A percentile compares a stretch with the other conserved stretches of the same genome.
Evolutionary conservation across 1,140 invertebrate genomes (phyloP).

Genomic region (Littorina saxatilis): DNA sequence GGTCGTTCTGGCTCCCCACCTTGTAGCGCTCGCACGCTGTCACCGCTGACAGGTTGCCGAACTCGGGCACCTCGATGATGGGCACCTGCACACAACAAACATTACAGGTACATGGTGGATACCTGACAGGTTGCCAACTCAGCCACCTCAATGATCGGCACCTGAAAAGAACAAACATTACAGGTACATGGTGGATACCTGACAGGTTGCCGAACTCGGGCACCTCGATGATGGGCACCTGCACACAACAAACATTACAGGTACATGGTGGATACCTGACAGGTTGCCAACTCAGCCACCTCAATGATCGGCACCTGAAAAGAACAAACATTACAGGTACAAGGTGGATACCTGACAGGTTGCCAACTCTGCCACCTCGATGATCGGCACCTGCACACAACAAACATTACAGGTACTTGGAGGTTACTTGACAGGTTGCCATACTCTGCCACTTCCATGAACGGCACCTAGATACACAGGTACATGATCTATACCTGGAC

Average conservation of each 20-base stretch:
- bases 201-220: conserved; percentile 91
- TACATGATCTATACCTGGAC: too few relatives aligned
- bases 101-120: too few relatives aligned
- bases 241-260: conserved; percentile 45
- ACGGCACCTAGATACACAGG: neutral
- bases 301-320: too few relatives aligned
- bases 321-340: too few relatives aligned
- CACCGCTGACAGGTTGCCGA: conserved; percentile 91
- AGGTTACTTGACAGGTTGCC: conserved; percentile 91
- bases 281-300: too few relatives aligned
- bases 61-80: conserved; percentile 94
- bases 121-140: too few relatives aligned
- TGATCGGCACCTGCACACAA: too few relatives aligned
- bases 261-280: too few relatives aligned
- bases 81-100: conserved; percentile 81
- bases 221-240: conserved; percentile 94
- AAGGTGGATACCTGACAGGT: too few relatives aligned
- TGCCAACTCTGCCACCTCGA: conserved; percentile 83
- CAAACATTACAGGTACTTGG: too few relatives aligned
- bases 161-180: too few relatives aligned
- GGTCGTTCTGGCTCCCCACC: conserved; percentile 98
- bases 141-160: too few relatives aligned
- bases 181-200: conserved; percentile 70
- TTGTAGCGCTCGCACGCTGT: conserved; percentile 92
- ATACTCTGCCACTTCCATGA: conserved; percentile 80